Evolutionary conservation across 1,140 invertebrate species (phyloP), one percentile per base, ranked within the genome.

Genomic region (Melipona quadrifasciata): DNA sequence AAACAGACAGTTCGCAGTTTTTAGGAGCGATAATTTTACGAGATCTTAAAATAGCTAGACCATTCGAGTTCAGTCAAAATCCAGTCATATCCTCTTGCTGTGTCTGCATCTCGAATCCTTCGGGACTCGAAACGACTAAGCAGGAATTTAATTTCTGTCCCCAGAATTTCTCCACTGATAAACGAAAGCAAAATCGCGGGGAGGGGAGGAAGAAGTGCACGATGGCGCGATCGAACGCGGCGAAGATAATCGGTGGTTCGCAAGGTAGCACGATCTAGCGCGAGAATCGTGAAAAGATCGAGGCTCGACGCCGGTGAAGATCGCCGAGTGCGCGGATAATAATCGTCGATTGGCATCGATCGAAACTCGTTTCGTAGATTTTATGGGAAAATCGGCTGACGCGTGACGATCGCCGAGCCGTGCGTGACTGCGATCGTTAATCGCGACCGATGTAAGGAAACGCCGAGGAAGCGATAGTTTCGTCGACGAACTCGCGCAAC

Each of bases 371-470:
- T 90, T 85, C 58, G 82, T 72, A 81, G 85, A 82, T 90, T 90
- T 90, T 89, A 90, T 87, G 85, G 82, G 89, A 90, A 90, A 90
- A 90, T 90, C 90, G 89, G 53, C 80, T 84, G 87, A 87, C 90
- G 84, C 90, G 87, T 83, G 89, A 90, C 87, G 90, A 90, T 87
- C 87, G 81, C 72, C 72, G 80, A 71, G 70, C 53, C 2, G 24
- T 86, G 90, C 89, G 89, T 90, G 89, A 88, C 87, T 87, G 73
- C 77, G 89, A 90, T 90, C 84, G 51, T 87, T 86, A 73, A 90
- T 90, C 89, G 55, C 70, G 53, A 79, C 21, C 74, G 53, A 51
- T 17, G 77, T 68, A 67, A 61, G 58, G n/a, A 86, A 70, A 87
- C 76, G 67, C 57, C 77, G 68, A 31, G 47, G 67, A 73, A 86